Evolutionary conservation across 2,113 vertebrate species (phyloP).

Genomic region (Nothocercus julius): DNA sequence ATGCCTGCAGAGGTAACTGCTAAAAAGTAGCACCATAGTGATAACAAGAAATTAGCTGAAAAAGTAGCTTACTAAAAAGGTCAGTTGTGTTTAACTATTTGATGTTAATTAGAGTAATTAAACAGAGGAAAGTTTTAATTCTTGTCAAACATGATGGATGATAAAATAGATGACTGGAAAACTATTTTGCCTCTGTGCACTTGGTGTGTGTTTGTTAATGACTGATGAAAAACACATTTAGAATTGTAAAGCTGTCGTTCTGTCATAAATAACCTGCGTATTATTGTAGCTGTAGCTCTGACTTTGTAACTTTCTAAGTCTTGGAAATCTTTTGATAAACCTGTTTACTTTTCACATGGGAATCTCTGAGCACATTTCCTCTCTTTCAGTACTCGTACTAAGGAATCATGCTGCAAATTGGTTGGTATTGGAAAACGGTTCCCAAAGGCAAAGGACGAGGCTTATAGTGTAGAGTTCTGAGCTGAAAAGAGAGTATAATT

Average conservation of each 20-base stretch:
- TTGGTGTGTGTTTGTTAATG: neutral
- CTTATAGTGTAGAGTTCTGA: accelerated
- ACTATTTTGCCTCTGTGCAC: neutral
- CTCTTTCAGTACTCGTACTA: neutral
- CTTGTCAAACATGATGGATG: neutral
- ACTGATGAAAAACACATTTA: neutral
- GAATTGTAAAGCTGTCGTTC: neutral
- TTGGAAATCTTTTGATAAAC: neutral
- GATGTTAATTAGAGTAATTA: neutral
- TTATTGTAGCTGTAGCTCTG: neutral
- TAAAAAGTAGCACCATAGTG: neutral
- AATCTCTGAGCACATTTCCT: neutral
- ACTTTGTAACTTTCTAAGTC: neutral
- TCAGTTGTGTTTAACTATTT: neutral
- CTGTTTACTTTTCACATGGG: neutral
- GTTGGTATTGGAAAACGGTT: neutral
- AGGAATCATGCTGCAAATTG: neutral
- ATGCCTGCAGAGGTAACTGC: neutral
- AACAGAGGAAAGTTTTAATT: neutral
- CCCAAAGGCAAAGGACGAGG: neutral
- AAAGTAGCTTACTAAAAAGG: neutral
- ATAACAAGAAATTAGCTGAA: neutral
- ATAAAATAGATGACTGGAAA: neutral
- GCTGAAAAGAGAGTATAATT: neutral
- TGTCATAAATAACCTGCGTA: neutral